phyloP scores from a whole-genome alignment of 2,113 vertebrate genomes.

The Bubo bubo region DNA sequence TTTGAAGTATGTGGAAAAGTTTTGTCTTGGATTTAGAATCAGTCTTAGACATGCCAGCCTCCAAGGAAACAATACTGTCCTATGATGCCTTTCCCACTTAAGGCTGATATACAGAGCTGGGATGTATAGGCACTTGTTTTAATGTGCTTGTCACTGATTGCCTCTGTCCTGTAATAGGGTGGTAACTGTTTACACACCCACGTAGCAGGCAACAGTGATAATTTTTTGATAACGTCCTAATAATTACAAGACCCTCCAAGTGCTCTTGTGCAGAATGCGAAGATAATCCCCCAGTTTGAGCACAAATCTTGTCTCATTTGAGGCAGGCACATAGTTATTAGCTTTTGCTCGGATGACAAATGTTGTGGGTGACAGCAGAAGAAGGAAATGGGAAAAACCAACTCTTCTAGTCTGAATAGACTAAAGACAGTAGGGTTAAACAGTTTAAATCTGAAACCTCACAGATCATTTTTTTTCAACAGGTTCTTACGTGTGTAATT shows the following conservation, averaged over 20 bases:
- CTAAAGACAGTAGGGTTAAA: not conserved
- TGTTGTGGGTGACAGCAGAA: constrained; percentile 8
- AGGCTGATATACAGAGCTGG: not conserved
- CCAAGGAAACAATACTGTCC: not conserved
- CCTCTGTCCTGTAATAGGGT: not conserved
- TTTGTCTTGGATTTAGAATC: constrained; percentile 38
- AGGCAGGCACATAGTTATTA: constrained; percentile 56
- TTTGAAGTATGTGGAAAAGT: constrained; percentile 41
- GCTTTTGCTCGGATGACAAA: constrained; percentile 52
- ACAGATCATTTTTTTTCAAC: not conserved
- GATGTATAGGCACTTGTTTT: not conserved
- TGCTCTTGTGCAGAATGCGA: constrained; percentile 53
- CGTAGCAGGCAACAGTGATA: constrained; percentile 16
- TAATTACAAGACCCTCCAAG: constrained; percentile 64
- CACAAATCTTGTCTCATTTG: constrained; percentile 45
- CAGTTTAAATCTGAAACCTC: not conserved
- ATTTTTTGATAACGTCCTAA: constrained; percentile 53
- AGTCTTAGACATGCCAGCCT: constrained; percentile 23
- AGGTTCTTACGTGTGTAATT: not conserved
- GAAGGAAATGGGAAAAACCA: constrained; percentile 17
- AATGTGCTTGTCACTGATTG: constrained; percentile 28
- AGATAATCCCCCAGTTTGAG: constrained; percentile 25
- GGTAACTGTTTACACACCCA: constrained; percentile 15
- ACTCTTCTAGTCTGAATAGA: not conserved
- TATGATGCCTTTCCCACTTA: constrained; percentile 32